A percentile compares a stretch with the other conserved stretches of the same genome.
Conservation (phyloP, 2,888 invertebrate genomes). For the Drosophila fungiperda region DNA sequence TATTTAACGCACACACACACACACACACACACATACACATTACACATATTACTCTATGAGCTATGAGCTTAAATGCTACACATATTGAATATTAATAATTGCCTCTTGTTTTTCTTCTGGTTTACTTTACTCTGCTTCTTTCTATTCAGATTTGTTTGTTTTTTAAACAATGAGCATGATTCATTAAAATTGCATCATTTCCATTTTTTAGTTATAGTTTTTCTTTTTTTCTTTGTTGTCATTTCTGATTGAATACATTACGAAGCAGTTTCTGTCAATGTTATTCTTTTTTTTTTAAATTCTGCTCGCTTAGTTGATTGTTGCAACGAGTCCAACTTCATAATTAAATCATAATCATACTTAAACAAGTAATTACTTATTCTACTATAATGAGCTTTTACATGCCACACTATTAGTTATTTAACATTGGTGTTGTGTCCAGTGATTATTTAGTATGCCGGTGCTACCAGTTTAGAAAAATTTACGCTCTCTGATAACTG, state of each 20-base stretch:
- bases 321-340: not conserved
- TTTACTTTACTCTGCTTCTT: constrained; percentile 16
- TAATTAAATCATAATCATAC: constrained; percentile 9
- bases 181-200: constrained; percentile 1
- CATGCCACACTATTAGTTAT: constrained; percentile 8
- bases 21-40: constrained; percentile 36
- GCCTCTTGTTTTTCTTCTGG: constrained; percentile 60
- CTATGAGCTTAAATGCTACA: constrained; percentile 50
- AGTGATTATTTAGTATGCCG: constrained; percentile 46
- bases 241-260: constrained; percentile 14
- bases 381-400: constrained; percentile 8
- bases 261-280: constrained; percentile 7
- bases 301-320: not conserved
- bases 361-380: constrained; percentile 6
- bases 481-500: constrained; percentile 54
- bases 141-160: constrained; percentile 56
- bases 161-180: constrained; percentile 71
- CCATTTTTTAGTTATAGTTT: not conserved
- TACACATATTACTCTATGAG: constrained; percentile 41
- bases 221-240: constrained; percentile 1
- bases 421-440: constrained; percentile 55
- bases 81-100: constrained; percentile 74
- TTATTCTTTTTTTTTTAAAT: not conserved
- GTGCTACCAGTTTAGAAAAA: constrained; percentile 57
- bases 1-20: constrained; percentile 37